These are phyloP conservation scores for Aphelenchoides fujianensis DNA, from an alignment of 1,140 invertebrate species.

Conservation along the genomic window DNA sequence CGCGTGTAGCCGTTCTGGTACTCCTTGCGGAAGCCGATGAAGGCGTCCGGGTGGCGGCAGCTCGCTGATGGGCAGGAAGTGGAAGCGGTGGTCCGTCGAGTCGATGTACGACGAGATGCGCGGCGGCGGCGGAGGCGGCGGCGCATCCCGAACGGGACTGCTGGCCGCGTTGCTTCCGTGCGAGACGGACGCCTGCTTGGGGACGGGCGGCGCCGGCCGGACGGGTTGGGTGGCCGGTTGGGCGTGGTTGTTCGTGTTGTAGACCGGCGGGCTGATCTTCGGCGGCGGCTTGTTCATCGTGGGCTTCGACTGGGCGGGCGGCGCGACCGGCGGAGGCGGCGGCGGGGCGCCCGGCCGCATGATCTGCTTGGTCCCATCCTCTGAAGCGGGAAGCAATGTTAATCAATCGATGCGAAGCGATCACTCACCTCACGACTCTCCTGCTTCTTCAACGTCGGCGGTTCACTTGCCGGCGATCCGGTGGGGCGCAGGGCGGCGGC, in stretches of 20 bases:
- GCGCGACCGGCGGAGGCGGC: not conserved
- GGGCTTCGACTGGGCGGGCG: not conserved
- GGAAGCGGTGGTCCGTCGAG: constrained; percentile 42
- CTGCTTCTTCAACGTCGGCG: not conserved
- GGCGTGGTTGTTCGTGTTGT: not conserved
- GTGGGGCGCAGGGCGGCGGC: not conserved
- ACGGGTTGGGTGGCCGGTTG: not conserved
- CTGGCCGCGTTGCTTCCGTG: not conserved
- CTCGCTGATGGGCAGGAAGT: constrained; percentile 36
- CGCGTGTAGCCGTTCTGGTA: constrained; percentile 22
- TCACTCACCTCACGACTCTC: not conserved
- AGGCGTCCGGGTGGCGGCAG: constrained; percentile 31
- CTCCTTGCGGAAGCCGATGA: constrained; percentile 37
- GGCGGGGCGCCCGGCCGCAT: not conserved
- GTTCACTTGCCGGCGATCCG: not conserved
- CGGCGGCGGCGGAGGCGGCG: constrained; percentile 34
- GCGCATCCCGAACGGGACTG: constrained; percentile 4
- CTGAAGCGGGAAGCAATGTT: not conserved
- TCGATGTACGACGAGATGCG: constrained; percentile 43
- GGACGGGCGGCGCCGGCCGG: constrained; percentile 15
- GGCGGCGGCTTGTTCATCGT: not conserved
- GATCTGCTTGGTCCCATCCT: not conserved
- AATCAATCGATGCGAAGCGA: not conserved
- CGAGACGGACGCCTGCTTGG: not conserved
- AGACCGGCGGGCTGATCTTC: not conserved